phyloP scores from a whole-genome alignment of 2,888 invertebrate species.

The Aelia acuminata region DNA sequence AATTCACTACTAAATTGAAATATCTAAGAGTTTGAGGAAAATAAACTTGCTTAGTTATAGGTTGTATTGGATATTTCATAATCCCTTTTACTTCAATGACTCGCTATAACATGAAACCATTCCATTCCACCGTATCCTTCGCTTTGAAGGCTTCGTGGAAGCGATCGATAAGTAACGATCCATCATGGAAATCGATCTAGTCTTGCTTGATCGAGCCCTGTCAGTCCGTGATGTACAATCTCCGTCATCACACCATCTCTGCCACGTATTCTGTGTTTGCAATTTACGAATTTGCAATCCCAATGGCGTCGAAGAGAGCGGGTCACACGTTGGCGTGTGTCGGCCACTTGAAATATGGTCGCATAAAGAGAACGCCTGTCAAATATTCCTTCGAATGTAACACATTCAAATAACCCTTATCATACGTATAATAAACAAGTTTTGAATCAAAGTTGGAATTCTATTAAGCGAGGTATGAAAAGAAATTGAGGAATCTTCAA shows the following conservation, averaged over 20 bases:
- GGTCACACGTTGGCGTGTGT: neutral
- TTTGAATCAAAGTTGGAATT: neutral
- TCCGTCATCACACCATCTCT: neutral
- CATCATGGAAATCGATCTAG: neutral
- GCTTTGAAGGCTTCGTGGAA: neutral
- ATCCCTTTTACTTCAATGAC: neutral
- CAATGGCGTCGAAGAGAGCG: neutral
- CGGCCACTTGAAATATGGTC: conserved; percentile 2
- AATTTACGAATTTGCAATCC: conserved; percentile 1
- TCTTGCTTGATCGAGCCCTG: neutral
- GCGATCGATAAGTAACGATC: neutral
- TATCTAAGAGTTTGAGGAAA: too few species aligned
- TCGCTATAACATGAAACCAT: neutral
- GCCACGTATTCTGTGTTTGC: neutral
- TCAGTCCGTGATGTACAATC: neutral
- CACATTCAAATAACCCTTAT: neutral
- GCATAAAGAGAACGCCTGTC: neutral
- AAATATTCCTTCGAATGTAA: neutral
- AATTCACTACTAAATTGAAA: too few species aligned
- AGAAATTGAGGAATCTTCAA: too few species aligned
- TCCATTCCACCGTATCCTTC: neutral
- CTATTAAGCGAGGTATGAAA: too few species aligned
- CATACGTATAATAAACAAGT: neutral
- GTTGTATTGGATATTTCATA: too few species aligned
- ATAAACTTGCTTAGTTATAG: too few species aligned